Percentiles rank a stretch among this genome's conserved stretches.
Evolutionary conservation across 2,797 vertebrate genomes (phyloP).

Genomic region (Spondyliosoma cantharus): DNA sequence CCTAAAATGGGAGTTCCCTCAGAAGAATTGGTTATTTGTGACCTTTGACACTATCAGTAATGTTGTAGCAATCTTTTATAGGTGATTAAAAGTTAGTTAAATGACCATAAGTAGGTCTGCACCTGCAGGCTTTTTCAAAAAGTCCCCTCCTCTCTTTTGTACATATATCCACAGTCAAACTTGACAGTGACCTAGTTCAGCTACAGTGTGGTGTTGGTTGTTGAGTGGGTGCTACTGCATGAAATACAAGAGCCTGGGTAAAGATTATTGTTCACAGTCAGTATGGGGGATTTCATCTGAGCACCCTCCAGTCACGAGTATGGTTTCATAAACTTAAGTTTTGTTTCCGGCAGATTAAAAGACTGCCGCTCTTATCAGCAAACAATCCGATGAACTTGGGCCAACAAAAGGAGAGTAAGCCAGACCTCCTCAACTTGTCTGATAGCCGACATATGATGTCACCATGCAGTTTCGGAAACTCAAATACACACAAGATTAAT

Average conservation of each 20-base stretch:
- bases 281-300: neutral
- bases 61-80: constrained; percentile 1
- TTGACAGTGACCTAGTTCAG: neutral
- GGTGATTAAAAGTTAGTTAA: constrained; percentile 8
- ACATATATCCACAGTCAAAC: neutral
- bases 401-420: constrained; percentile 27
- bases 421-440: constrained; percentile 13
- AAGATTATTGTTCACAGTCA: constrained; percentile 11
- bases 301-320: neutral
- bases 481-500: constrained; percentile 17
- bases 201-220: constrained; percentile 1
- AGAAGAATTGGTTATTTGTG: constrained; percentile 18
- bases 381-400: constrained; percentile 33
- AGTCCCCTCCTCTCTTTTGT: neutral
- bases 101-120: neutral
- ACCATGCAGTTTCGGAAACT: constrained; percentile 26
- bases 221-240: constrained; percentile 1
- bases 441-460: constrained; percentile 43
- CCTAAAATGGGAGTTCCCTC: constrained; percentile 19
- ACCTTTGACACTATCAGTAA: constrained; percentile 4
- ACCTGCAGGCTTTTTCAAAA: neutral
- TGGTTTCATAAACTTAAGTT: constrained; percentile 2
- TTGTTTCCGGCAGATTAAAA: constrained; percentile 35
- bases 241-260: constrained; percentile 5
- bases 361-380: constrained; percentile 19